Percentiles rank a stretch among this genome's conserved stretches.
These are phyloP conservation scores for Argya squamiceps DNA, from an alignment of 2,797 vertebrate genomes.

Conservation along the genomic window DNA sequence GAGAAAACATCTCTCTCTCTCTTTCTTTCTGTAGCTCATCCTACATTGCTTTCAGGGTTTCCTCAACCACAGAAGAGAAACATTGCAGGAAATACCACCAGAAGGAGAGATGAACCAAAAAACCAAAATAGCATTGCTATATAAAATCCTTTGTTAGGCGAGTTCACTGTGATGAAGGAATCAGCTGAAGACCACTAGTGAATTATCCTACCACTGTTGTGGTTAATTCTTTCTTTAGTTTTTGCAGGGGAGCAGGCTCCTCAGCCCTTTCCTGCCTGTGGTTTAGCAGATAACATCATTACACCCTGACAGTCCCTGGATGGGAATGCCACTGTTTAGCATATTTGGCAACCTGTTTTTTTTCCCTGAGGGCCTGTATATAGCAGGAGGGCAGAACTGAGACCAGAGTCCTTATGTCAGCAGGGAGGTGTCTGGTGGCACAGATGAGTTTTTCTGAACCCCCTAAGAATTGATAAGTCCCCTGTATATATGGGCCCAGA, in stretches of 20 bases:
- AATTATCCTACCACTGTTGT: background rate
- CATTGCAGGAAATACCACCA: background rate
- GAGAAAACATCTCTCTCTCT: background rate
- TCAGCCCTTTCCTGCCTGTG: background rate
- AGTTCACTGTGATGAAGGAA: background rate
- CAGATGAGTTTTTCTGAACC: background rate
- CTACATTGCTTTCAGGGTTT: background rate
- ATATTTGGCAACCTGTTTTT: background rate
- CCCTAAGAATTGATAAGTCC: background rate
- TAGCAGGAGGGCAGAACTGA: background rate
- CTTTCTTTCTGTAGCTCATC: background rate
- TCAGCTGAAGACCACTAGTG: background rate
- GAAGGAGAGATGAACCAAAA: background rate
- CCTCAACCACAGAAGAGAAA: background rate
- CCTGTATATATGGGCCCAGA: background rate
- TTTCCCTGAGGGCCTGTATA: background rate
- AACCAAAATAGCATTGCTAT: background rate
- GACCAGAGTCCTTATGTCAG: too few relatives aligned
- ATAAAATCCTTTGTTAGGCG: background rate
- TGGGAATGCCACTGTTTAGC: background rate
- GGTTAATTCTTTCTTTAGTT: background rate
- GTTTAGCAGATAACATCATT: background rate
- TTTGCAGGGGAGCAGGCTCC: background rate
- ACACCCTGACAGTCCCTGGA: background rate
- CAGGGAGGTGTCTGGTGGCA: background rate